Evolutionary conservation across 2,113 vertebrate genomes (phyloP), one percentile per base, ranked within the genome.

Genomic region (Smithornis capensis): DNA sequence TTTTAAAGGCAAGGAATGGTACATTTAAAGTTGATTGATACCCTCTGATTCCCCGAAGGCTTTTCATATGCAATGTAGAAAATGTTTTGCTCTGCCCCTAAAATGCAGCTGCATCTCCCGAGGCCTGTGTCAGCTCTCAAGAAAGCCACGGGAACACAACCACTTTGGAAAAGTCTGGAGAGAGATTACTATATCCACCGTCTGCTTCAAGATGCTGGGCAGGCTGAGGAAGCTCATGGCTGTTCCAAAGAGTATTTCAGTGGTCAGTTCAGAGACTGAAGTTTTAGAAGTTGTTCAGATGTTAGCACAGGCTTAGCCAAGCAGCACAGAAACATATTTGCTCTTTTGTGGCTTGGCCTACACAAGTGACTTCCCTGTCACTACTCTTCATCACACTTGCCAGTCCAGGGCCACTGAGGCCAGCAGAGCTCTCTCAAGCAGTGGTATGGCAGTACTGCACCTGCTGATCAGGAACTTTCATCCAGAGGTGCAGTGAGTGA

Each of bases 21-120:
- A 90, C 83, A 75, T 75, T 95, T 95, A 90, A 88, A 96, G 90
- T 90, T 95, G 94, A 95, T 97, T 96, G 96, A 96, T 93, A 84
- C 50, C 89, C 75, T 69, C 73, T 42, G n/a, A 94, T 94, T 94
- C 94, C 82, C 95, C 73, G 74, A 90, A 92, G 71, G 71, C 91
- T 89, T 95, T 93, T 94, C 80, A 93, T 87, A 93, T 82, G 82
- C 81, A 96, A 90, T 4, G 13, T 49, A 84, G 86, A 76, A 95
- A 82, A 87, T 68, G 83, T 83, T 92, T 85, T 81, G 60, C 90
- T 91, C 76, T 37, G 82, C 42, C 60, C 35, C 37, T 78, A 69
- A 94, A 95, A 95, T 90, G 86, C 95, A 96, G 88, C 86, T 97
- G 92, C 86, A 93, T 69, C 67, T 94, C 90, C 62, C 50, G 64